phyloP scores from a whole-genome alignment of 2,888 invertebrate genomes.

The Cerastis leucographa region DNA sequence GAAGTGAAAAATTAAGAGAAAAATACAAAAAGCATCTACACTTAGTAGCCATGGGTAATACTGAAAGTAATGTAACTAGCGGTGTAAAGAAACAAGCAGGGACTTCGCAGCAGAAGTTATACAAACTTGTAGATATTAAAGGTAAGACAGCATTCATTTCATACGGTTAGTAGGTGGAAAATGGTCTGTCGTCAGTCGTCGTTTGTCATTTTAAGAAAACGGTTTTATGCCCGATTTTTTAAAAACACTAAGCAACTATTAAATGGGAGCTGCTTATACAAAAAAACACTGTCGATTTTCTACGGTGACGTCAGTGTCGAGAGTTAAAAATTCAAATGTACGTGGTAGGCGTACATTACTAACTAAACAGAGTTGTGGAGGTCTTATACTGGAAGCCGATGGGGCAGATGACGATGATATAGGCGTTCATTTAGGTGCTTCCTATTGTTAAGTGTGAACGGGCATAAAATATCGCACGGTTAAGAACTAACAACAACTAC shows the following conservation, averaged over 20 bases:
- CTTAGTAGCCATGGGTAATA: slow-evolving; percentile 92
- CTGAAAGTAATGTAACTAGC: slow-evolving; percentile 97
- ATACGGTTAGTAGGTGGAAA: background rate
- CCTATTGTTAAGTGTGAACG: background rate
- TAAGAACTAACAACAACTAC: background rate
- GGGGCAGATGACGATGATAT: background rate
- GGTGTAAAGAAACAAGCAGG: slow-evolving; percentile 99
- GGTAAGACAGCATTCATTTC: slow-evolving; percentile 86
- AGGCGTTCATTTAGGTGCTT: background rate
- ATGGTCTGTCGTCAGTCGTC: no score
- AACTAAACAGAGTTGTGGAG: no score
- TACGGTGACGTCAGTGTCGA: background rate
- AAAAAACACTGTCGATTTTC: background rate
- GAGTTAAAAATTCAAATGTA: background rate
- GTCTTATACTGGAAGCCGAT: no score
- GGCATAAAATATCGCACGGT: background rate
- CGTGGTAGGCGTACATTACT: background rate
- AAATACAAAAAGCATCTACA: background rate
- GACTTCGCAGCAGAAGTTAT: slow-evolving; percentile 95
- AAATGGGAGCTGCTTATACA: background rate
- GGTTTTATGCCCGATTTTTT: background rate
- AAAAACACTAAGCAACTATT: background rate
- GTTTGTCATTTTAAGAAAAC: background rate
- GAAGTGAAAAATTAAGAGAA: background rate
- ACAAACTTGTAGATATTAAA: slow-evolving; percentile 97